Evolutionary conservation across 2,797 vertebrate species (phyloP).

Genomic region (Cuculus canorus): DNA sequence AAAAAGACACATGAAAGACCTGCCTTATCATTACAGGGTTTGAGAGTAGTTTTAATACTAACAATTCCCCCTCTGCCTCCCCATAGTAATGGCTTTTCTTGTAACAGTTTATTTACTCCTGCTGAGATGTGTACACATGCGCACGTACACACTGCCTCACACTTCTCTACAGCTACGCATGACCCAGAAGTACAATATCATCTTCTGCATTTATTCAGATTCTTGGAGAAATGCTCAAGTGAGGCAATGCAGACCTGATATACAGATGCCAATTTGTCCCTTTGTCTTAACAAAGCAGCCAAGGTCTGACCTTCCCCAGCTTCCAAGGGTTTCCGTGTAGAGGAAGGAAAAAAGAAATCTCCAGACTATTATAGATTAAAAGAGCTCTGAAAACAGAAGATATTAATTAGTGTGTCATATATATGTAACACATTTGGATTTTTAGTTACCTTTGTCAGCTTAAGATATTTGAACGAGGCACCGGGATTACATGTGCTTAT

Average conservation of each 20-base stretch:
- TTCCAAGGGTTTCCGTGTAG: background rate
- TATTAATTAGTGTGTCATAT: constrained; percentile 7
- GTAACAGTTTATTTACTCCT: background rate
- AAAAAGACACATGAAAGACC: background rate
- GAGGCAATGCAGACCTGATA: background rate
- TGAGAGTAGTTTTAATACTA: background rate
- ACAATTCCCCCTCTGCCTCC: no score
- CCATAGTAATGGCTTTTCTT: background rate
- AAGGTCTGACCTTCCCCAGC: constrained; percentile 11
- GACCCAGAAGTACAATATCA: background rate
- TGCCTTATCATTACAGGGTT: background rate
- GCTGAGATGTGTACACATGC: background rate
- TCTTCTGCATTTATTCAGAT: background rate
- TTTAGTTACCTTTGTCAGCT: background rate
- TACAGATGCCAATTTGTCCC: constrained; percentile 24
- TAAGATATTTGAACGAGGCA: background rate
- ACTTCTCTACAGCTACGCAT: background rate
- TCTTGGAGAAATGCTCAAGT: constrained; percentile 25
- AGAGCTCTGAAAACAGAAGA: background rate
- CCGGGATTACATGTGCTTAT: background rate
- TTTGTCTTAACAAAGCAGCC: constrained; percentile 14
- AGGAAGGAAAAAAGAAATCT: background rate
- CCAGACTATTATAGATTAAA: background rate
- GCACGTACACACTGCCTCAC: background rate
- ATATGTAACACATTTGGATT: background rate